phyloP scores from a whole-genome alignment of 2,888 invertebrate genomes.

The Euproctis similis region DNA sequence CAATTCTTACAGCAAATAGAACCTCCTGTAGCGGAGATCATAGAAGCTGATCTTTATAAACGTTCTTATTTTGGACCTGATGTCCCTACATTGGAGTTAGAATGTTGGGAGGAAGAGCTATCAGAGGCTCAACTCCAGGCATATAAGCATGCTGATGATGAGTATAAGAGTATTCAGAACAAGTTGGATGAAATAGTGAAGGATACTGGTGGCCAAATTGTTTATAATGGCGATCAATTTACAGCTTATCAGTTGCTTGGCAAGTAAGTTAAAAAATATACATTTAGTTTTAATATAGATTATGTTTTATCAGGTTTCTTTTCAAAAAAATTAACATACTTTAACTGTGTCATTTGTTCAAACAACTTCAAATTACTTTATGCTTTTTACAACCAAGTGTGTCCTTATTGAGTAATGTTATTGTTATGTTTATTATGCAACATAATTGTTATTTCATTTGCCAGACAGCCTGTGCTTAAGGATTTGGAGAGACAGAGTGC shows the following conservation, averaged over 20 bases:
- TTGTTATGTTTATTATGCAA: background rate
- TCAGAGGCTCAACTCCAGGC: slow-evolving; percentile 79
- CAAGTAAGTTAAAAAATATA: slow-evolving; percentile 62
- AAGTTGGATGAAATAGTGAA: slow-evolving; percentile 77
- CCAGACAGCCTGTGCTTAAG: slow-evolving; percentile 61
- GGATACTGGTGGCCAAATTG: slow-evolving; percentile 77
- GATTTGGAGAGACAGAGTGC: slow-evolving; percentile 68
- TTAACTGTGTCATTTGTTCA: no score
- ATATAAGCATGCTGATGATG: slow-evolving; percentile 78
- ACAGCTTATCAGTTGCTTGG: slow-evolving; percentile 79
- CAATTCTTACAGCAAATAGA: slow-evolving; percentile 34
- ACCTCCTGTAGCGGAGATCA: slow-evolving; percentile 63
- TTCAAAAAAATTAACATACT: no score
- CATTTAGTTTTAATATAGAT: no score
- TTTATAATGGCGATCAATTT: slow-evolving; percentile 80
- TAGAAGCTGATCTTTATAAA: slow-evolving; percentile 66
- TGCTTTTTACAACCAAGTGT: no score
- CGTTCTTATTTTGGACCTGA: slow-evolving; percentile 70
- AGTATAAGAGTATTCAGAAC: slow-evolving; percentile 79
- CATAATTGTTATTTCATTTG: background rate
- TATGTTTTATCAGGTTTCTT: no score
- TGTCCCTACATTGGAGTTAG: slow-evolving; percentile 77
- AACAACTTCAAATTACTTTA: no score
- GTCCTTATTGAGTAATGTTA: no score
- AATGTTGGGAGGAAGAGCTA: slow-evolving; percentile 83